Evolutionary conservation across 2,113 vertebrate genomes (phyloP).

Genomic region (Rallus limicola): DNA sequence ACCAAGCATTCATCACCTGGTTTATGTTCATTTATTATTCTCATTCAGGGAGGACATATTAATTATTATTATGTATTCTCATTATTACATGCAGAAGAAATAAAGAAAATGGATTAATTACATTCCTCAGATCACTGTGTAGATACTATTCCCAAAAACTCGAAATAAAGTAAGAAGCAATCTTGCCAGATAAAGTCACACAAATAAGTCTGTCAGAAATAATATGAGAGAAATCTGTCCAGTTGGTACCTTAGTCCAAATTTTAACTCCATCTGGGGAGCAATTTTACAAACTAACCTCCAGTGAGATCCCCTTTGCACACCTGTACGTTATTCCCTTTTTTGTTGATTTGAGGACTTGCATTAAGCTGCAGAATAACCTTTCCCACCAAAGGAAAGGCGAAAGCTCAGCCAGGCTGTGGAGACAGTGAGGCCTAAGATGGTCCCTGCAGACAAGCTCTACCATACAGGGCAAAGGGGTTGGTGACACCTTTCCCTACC

Average conservation of each 20-base stretch:
- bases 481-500: neutral
- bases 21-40: neutral
- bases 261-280: neutral
- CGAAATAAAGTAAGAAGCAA: neutral
- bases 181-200: neutral
- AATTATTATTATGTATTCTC: neutral
- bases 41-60: neutral
- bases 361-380: neutral
- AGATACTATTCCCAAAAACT: neutral
- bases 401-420: neutral
- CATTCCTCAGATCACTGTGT: neutral
- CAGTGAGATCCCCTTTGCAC: accelerated
- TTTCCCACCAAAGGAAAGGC: neutral
- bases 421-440: neutral
- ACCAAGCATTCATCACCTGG: neutral
- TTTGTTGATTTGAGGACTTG: neutral
- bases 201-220: neutral
- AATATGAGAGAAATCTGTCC: neutral
- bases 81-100: neutral
- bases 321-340: neutral
- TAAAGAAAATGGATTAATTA: neutral
- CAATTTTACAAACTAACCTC: neutral
- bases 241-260: neutral
- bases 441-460: neutral
- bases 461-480: neutral